Conservation (phyloP, 2,888 invertebrate species). For the Thereva unica region DNA sequence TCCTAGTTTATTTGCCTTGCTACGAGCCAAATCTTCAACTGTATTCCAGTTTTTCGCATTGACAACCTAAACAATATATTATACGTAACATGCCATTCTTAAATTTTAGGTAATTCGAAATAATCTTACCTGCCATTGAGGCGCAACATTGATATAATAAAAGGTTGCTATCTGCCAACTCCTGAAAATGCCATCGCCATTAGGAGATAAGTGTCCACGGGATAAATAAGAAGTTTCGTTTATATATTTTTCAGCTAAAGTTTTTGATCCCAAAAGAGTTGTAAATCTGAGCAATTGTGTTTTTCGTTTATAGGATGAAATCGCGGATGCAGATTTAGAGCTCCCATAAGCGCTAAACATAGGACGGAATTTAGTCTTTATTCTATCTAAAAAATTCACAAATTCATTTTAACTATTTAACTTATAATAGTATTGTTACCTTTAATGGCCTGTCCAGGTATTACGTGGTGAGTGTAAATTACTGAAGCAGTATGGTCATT, state of each 20-base stretch:
- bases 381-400: constrained; percentile 10
- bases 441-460: constrained; percentile 37
- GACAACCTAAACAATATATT: constrained; percentile 42
- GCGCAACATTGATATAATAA: constrained; percentile 59
- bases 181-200: constrained; percentile 59
- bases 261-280: constrained; percentile 48
- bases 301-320: constrained; percentile 49
- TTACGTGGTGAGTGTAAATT: constrained; percentile 35
- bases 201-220: constrained; percentile 60
- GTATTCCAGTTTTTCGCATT: constrained; percentile 60
- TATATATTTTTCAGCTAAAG: constrained; percentile 49
- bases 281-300: constrained; percentile 51
- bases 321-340: constrained; percentile 43
- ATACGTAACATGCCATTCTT: neutral
- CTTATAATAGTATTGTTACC: constrained; percentile 15
- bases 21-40: constrained; percentile 56
- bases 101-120: neutral
- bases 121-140: constrained; percentile 58
- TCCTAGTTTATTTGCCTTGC: constrained; percentile 50
- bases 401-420: neutral
- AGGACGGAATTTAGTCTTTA: constrained; percentile 45
- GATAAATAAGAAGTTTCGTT: constrained; percentile 52
- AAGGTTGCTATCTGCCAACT: constrained; percentile 59
- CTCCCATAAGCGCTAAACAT: constrained; percentile 50
- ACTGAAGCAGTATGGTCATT: constrained; percentile 36